A percentile compares a stretch with the other conserved stretches of the same genome.
Evolutionary conservation across 2,113 vertebrate genomes (phyloP).

Genomic region (Manacus vitellinus): DNA sequence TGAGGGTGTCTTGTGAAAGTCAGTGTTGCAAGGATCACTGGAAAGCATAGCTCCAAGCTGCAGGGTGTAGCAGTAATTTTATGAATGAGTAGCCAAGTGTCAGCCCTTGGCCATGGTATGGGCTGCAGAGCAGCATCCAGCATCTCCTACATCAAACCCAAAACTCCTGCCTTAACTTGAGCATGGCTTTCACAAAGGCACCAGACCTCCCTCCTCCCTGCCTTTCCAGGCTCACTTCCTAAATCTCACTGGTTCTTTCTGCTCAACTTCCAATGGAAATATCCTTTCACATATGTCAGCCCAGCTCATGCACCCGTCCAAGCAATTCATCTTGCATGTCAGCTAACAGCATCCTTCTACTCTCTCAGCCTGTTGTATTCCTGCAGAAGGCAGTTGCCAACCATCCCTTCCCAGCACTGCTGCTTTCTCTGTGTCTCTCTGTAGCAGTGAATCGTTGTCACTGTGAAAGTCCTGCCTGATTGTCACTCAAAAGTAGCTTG

Average conservation of each 20-base stretch:
- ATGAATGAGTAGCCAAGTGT: slow-evolving; percentile 18
- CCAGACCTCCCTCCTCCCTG: background rate
- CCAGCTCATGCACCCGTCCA: background rate
- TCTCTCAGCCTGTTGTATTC: background rate
- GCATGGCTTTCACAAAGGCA: background rate
- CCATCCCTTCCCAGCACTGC: background rate
- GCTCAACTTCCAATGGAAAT: background rate
- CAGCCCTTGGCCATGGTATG: background rate
- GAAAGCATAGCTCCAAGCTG: background rate
- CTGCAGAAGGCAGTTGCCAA: background rate
- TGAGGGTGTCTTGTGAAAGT: background rate
- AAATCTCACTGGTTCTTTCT: background rate
- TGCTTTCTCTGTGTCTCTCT: background rate
- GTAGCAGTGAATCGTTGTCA: background rate
- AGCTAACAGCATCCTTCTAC: background rate
- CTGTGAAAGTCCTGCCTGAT: background rate
- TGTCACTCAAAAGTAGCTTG: background rate
- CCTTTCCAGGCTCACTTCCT: background rate
- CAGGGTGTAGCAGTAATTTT: background rate
- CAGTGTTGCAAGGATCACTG: fast-evolving
- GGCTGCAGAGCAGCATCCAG: background rate
- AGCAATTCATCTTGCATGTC: background rate
- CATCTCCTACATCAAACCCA: background rate
- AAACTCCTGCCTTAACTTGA: background rate
- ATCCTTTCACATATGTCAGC: background rate